These are phyloP conservation scores for Eurytoma adleriae DNA, from an alignment of 2,888 invertebrate species.

Conservation along the genomic window DNA sequence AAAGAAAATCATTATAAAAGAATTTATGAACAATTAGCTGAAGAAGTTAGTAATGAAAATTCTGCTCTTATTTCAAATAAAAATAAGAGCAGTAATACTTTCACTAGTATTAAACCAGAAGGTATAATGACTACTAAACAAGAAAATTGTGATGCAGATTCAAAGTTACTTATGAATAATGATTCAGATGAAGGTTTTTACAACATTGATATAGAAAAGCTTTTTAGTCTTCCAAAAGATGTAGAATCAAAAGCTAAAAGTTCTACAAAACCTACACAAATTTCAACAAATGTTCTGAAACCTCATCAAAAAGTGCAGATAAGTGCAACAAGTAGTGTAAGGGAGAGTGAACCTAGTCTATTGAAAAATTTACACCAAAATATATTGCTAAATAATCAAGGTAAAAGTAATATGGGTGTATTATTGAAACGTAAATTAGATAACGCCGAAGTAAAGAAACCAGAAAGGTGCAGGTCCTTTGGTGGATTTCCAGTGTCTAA, in stretches of 20 bases:
- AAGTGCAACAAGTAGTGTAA: background rate
- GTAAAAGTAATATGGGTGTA: background rate
- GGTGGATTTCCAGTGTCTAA: constrained; percentile 45
- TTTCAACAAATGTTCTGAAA: constrained; percentile 9
- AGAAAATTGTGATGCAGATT: background rate
- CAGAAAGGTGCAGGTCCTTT: constrained; percentile 52
- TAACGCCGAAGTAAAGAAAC: constrained; percentile 27
- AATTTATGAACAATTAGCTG: constrained; percentile 5
- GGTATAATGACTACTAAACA: background rate
- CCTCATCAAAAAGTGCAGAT: background rate
- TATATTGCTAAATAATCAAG: background rate
- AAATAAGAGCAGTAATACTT: background rate
- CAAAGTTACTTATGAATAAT: constrained; percentile 28
- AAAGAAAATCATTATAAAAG: background rate
- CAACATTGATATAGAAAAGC: constrained; percentile 27
- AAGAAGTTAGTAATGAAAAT: background rate
- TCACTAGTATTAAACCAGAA: background rate
- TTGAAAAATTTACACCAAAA: background rate
- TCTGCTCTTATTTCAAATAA: background rate
- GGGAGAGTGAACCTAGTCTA: background rate
- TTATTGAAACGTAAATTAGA: constrained; percentile 42
- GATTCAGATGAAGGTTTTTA: constrained; percentile 34
- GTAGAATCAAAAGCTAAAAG: background rate
- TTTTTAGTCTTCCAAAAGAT: background rate
- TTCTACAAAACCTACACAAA: background rate